Base-by-base conservation (phyloP, 2,888 invertebrate genomes). In the Cryptosula pallasiana region DNA sequence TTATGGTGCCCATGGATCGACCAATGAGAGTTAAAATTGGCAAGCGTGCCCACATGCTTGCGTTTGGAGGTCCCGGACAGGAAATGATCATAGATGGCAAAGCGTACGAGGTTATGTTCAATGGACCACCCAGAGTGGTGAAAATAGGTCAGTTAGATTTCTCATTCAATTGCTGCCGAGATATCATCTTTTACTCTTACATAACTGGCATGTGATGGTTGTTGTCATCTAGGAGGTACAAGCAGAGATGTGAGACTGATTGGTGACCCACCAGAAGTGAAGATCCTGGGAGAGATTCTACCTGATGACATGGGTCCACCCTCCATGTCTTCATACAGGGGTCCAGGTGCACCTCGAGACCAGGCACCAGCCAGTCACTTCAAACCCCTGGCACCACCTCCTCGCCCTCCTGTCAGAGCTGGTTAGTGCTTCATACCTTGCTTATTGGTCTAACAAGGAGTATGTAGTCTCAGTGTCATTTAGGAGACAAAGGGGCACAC, bases 201-300 rank as follows among this genome's bases (percentile, higher is more conserved):
- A n/a, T n/a, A n/a, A n/a, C n/a, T n/a, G n/a, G n/a, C n/a, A n/a
- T n/a, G n/a, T n/a, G n/a, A n/a, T 25, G 25, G 55, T 23, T n/a
- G 23, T 3, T 55, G 9, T 55, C 16, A n/a, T 55, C 25, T 32
- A 63, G 63, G 63, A 63, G 63, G 63, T 63, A 63, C 27, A 32
- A 34, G 13, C 29, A 27, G 63, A 63, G 32, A 63, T 63, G 88
- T 98, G 0, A 91, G 92, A 79, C 86, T 99, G 9, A 76, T 77
- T 34, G 96, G 96, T 0, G 93, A 94, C 0, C 90, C 94, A 1
- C 98, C 98, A 0, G 93, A 93, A 85, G 96, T 98, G 0, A 92
- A 92, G 82, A 94, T 98, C 74, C 75, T 83, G n/a, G 79, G 79
- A 36, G 78, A 78, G 71, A 73, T 79, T 2, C 77, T 71, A 1